phyloP scores from a whole-genome alignment of 2,113 vertebrate species.

The Salminus brasiliensis region DNA sequence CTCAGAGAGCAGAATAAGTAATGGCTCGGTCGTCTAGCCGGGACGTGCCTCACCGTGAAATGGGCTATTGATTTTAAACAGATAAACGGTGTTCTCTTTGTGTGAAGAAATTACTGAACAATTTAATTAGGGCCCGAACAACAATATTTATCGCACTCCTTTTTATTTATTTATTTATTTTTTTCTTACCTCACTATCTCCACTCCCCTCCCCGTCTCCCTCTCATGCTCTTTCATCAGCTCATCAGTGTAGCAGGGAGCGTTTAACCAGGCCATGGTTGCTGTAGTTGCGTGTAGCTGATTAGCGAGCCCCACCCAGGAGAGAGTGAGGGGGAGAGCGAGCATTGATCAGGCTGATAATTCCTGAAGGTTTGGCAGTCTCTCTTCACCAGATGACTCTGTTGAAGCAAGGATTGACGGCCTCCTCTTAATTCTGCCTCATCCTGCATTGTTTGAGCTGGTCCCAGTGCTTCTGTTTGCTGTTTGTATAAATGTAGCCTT shows the following conservation, averaged over 20 bases:
- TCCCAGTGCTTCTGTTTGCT: constrained; percentile 54
- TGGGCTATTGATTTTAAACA: constrained; percentile 62
- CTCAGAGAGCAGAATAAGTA: constrained; percentile 53
- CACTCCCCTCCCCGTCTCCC: background rate
- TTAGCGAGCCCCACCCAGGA: constrained; percentile 37
- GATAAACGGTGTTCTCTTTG: constrained; percentile 53
- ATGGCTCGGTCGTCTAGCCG: constrained; percentile 46
- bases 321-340: constrained; percentile 3
- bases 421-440: constrained; percentile 43
- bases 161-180: background rate
- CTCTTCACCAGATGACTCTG: constrained; percentile 53
- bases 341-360: constrained; percentile 49
- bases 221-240: background rate
- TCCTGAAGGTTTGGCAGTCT: constrained; percentile 51
- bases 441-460: constrained; percentile 51
- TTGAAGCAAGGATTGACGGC: constrained; percentile 55
- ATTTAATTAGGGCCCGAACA: constrained; percentile 54
- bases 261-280: constrained; percentile 37
- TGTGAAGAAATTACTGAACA: constrained; percentile 55
- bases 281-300: constrained; percentile 29
- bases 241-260: constrained; percentile 33
- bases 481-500: constrained; percentile 53
- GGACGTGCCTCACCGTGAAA: constrained; percentile 56
- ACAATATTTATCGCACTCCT: constrained; percentile 46
- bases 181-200: background rate